phyloP scores from a whole-genome alignment of 1,140 invertebrate genomes.

The Papilio polytes region DNA sequence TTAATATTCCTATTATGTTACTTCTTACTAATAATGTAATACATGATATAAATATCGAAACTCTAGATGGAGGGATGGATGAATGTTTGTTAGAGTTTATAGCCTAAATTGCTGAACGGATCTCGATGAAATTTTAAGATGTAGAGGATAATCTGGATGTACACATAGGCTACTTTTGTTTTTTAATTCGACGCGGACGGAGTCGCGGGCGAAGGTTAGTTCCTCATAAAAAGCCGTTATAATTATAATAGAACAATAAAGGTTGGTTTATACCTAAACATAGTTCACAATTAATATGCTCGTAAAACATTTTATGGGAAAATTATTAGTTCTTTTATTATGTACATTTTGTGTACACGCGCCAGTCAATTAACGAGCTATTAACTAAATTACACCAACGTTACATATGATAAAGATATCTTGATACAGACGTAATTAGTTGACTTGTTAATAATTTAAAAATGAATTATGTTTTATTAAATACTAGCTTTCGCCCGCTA shows the following conservation, averaged over 20 bases:
- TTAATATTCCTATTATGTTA: no score
- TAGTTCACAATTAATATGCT: constrained; percentile 24
- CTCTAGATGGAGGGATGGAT: no score
- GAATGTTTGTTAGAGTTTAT: no score
- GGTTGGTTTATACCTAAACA: neutral
- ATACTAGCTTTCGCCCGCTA: no score
- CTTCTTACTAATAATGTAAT: no score
- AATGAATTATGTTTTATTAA: neutral
- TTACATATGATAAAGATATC: constrained; percentile 15
- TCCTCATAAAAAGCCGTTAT: neutral
- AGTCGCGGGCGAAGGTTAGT: no score
- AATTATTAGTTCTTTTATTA: constrained; percentile 32
- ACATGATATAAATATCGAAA: no score
- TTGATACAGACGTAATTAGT: neutral
- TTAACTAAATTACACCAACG: constrained; percentile 9
- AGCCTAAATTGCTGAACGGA: no score
- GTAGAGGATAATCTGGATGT: no score
- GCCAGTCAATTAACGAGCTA: constrained; percentile 29
- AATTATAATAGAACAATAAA: neutral
- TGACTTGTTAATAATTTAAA: neutral
- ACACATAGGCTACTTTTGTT: no score
- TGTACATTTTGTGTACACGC: neutral
- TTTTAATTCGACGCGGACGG: no score
- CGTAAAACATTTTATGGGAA: constrained; percentile 16
- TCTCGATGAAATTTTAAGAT: no score